phyloP scores from a whole-genome alignment of 2,888 invertebrate species.

The Malthinus flaveolus region DNA sequence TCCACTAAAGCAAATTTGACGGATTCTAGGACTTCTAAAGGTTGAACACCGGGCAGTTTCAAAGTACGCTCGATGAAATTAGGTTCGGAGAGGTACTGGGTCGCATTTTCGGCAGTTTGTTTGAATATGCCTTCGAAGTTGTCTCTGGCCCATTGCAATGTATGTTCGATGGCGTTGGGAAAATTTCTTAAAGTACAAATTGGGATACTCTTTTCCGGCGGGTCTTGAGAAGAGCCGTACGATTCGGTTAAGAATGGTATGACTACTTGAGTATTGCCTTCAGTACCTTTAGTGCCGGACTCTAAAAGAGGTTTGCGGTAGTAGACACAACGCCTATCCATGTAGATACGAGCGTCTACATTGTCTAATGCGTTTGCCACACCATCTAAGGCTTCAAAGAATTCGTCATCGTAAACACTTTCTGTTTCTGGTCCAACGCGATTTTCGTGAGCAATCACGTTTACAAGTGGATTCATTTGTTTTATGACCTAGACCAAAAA shows the following conservation, averaged over 20 bases:
- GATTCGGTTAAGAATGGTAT: conserved; percentile 96
- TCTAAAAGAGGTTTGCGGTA: conserved; percentile 95
- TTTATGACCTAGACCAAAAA: conserved; percentile 66
- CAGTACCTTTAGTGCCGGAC: conserved; percentile 98
- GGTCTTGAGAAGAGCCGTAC: conserved; percentile 97
- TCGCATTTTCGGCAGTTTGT: conserved; percentile 87
- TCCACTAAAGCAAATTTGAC: conserved; percentile 83
- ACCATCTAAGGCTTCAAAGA: conserved; percentile 91
- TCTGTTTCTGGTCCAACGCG: conserved; percentile 96
- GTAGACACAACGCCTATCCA: conserved; percentile 97
- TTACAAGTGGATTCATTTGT: conserved; percentile 80
- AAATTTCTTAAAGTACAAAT: conserved; percentile 99
- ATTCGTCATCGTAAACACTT: conserved; percentile 88
- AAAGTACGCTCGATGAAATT: conserved; percentile 84
- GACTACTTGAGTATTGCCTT: conserved; percentile 95
- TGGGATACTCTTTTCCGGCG: conserved; percentile 98
- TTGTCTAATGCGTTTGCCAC: conserved; percentile 98
- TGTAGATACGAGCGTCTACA: conserved; percentile 95
- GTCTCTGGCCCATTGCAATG: conserved; percentile 89
- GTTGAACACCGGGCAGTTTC: conserved; percentile 88
- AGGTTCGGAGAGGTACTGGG: conserved; percentile 78
- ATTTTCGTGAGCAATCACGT: conserved; percentile 81
- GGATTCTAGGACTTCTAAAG: conserved; percentile 82
- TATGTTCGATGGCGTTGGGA: conserved; percentile 98
- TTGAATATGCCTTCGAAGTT: conserved; percentile 93